A percentile compares a stretch with the other conserved stretches of the same genome.
Evolutionary conservation across 1,140 invertebrate genomes (phyloP).

Genomic region (Drosophila navojoa): DNA sequence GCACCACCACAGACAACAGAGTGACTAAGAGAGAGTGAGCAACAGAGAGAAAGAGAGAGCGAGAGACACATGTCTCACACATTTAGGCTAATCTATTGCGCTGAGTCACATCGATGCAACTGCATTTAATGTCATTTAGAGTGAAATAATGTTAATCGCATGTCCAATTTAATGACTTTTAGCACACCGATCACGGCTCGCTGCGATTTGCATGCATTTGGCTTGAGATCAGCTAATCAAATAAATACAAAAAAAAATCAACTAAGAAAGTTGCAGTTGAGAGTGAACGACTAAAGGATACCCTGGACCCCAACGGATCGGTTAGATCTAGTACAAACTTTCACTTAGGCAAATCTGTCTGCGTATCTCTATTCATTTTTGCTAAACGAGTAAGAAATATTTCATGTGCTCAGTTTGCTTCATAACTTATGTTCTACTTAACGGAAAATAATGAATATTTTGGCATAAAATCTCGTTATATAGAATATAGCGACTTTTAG

Average conservation of each 20-base stretch:
- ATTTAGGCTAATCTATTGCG: constrained; percentile 51
- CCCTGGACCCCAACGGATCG: too few relatives aligned
- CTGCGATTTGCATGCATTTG: constrained; percentile 53
- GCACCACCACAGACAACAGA: neutral
- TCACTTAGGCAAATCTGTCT: too few relatives aligned
- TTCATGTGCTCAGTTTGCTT: too few relatives aligned
- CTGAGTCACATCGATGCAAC: constrained; percentile 33
- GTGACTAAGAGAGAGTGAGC: too few relatives aligned
- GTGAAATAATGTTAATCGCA: constrained; percentile 74
- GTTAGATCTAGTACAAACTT: too few relatives aligned
- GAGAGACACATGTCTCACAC: constrained; percentile 5
- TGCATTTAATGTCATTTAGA: constrained; percentile 68
- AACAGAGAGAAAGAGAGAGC: too few relatives aligned
- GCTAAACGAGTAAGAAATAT: too few relatives aligned
- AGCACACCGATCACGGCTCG: constrained; percentile 48
- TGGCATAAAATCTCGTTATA: too few relatives aligned
- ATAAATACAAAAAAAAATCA: constrained; percentile 30
- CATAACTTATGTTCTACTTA: too few relatives aligned
- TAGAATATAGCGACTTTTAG: too few relatives aligned
- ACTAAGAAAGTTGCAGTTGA: neutral
- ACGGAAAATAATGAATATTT: too few relatives aligned
- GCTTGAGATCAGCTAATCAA: constrained; percentile 41
- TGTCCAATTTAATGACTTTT: constrained; percentile 74
- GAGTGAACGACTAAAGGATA: neutral
- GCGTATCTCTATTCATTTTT: too few relatives aligned